A percentile compares a stretch with the other conserved stretches of the same genome.
Conservation (phyloP, 2,113 vertebrate species). For the Leiothrix lutea region DNA sequence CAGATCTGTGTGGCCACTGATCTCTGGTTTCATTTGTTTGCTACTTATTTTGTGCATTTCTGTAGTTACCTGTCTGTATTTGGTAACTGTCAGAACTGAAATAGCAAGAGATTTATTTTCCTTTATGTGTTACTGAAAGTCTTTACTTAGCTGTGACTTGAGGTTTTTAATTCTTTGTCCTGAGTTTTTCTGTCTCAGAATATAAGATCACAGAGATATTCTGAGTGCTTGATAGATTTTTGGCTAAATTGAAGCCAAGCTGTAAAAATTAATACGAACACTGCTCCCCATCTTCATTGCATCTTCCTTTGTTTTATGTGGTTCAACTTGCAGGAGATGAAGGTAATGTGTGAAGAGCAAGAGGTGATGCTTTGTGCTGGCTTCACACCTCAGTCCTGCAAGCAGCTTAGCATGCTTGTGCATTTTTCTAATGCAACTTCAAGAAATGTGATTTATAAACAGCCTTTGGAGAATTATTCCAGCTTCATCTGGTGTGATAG, state of each 20-base stretch:
- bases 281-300: neutral
- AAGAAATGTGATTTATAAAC: slow-evolving; percentile 1
- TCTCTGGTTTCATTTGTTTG: neutral
- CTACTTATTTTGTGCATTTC: neutral
- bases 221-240: neutral
- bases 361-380: neutral
- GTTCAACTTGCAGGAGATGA: neutral
- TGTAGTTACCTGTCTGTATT: neutral
- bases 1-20: neutral
- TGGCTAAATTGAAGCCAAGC: neutral
- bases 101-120: neutral
- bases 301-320: neutral
- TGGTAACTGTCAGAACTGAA: neutral
- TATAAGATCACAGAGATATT: neutral
- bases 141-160: neutral
- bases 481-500: neutral
- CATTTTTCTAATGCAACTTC: neutral
- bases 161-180: neutral
- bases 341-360: neutral
- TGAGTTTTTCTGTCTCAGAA: neutral
- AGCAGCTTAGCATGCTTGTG: neutral
- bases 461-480: neutral
- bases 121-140: neutral
- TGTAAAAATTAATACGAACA: neutral
- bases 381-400: neutral